These are phyloP conservation scores for Rhinolophus ferrumequinum DNA, from an alignment of 2,113 vertebrate genomes.

Conservation along the genomic window DNA sequence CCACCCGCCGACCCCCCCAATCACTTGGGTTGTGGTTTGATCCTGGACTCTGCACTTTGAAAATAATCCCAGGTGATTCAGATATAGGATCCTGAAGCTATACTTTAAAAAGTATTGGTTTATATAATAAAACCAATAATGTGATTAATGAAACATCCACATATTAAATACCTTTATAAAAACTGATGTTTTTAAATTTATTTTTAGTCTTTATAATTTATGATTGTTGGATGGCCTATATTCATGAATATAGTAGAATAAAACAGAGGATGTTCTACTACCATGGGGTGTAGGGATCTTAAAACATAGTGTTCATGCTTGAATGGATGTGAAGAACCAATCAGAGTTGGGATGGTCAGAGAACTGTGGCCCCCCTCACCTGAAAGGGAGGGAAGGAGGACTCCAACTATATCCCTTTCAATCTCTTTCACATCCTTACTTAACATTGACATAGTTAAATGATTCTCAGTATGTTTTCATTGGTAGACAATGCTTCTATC, in stretches of 20 bases:
- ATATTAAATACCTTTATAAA: not conserved
- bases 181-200: not conserved
- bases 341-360: not conserved
- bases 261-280: not conserved
- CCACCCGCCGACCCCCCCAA: not conserved
- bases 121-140: not conserved
- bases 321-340: not conserved
- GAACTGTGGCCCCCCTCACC: not conserved
- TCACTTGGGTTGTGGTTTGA: not conserved
- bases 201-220: not conserved
- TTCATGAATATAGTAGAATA: not conserved
- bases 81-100: not conserved
- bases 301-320: not conserved
- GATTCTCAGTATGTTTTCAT: not conserved
- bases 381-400: not conserved
- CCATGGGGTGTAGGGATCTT: not conserved
- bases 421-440: not conserved
- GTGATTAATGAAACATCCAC: not conserved
- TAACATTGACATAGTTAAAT: not conserved
- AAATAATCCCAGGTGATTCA: conserved; percentile 40
- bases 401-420: not conserved
- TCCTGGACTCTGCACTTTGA: not conserved
- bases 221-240: not conserved
- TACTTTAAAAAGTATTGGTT: not conserved
- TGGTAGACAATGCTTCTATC: not conserved